A percentile compares a stretch with the other conserved stretches of the same genome.
Evolutionary conservation across 2,888 invertebrate species (phyloP).

Genomic region (Alitta virens): DNA sequence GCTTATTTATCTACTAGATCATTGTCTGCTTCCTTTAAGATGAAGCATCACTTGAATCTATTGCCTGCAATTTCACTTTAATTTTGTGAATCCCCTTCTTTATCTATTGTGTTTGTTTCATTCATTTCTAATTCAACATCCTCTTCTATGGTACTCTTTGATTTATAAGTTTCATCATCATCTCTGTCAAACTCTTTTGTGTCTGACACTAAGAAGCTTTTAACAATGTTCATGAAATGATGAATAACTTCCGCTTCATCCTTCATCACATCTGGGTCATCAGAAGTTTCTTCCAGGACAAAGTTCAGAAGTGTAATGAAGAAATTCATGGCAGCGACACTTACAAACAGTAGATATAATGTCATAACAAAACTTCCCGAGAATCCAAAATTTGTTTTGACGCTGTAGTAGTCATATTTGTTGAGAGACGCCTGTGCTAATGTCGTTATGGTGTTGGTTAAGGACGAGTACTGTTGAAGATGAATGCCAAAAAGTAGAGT

Average conservation of each 20-base stretch:
- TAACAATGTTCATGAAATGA: neutral
- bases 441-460: neutral
- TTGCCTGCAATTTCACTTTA: too few species aligned
- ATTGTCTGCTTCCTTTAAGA: too few species aligned
- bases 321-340: neutral
- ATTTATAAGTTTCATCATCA: too few species aligned
- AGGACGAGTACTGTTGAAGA: neutral
- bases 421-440: neutral
- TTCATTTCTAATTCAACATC: too few species aligned
- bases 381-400: neutral
- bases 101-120: too few species aligned
- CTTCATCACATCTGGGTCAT: neutral
- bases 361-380: neutral
- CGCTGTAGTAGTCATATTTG: neutral
- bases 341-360: neutral
- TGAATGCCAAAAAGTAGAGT: neutral
- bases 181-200: too few species aligned
- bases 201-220: neutral
- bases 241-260: neutral
- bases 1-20: too few species aligned
- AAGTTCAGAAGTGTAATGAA: neutral
- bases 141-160: too few species aligned
- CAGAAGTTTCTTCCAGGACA: neutral
- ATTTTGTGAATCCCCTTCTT: too few species aligned
- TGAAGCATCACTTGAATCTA: too few species aligned